These are phyloP conservation scores for Stegophylla sp. DNA, from an alignment of 2,888 invertebrate species.

Conservation along the genomic window DNA sequence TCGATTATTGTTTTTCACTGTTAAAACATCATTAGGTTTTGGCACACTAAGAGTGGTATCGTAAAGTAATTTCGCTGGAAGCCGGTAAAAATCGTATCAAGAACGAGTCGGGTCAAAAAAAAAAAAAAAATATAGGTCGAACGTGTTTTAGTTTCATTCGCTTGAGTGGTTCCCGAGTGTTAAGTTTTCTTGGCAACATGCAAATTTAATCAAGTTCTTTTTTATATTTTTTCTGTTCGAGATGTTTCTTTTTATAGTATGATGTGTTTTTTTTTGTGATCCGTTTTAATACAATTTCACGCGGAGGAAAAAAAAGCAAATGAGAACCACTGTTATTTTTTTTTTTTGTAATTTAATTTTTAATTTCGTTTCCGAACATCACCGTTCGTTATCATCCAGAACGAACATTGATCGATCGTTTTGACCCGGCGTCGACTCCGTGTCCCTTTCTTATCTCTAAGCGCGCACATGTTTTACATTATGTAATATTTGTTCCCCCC, in stretches of 20 bases:
- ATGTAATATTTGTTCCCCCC: slow-evolving; percentile 35
- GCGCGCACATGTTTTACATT: slow-evolving; percentile 41
- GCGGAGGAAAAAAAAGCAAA: slow-evolving; percentile 3
- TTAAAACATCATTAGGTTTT: background rate
- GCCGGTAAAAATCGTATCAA: slow-evolving; percentile 34
- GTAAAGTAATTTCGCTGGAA: slow-evolving; percentile 9
- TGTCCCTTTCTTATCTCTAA: slow-evolving; percentile 38
- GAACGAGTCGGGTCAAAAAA: background rate
- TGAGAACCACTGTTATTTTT: slow-evolving; percentile 29
- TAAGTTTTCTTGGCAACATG: slow-evolving; percentile 50
- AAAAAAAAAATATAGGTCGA: background rate
- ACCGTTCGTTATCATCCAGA: slow-evolving; percentile 14
- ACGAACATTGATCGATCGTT: slow-evolving; percentile 35
- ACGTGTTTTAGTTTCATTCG: slow-evolving; percentile 41
- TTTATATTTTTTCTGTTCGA: background rate
- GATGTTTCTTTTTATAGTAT: slow-evolving; percentile 2
- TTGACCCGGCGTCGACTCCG: slow-evolving; percentile 31
- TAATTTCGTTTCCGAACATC: background rate
- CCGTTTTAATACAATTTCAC: background rate
- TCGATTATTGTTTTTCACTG: background rate
- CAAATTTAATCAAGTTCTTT: slow-evolving; percentile 46
- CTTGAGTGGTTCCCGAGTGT: slow-evolving; percentile 30
- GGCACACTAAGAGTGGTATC: background rate
- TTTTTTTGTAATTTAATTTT: slow-evolving; percentile 10
- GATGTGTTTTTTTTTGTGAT: background rate